Evolutionary conservation across 2,797 vertebrate species (phyloP), one percentile per base, ranked within the genome.

Genomic region (Todus mexicanus): DNA sequence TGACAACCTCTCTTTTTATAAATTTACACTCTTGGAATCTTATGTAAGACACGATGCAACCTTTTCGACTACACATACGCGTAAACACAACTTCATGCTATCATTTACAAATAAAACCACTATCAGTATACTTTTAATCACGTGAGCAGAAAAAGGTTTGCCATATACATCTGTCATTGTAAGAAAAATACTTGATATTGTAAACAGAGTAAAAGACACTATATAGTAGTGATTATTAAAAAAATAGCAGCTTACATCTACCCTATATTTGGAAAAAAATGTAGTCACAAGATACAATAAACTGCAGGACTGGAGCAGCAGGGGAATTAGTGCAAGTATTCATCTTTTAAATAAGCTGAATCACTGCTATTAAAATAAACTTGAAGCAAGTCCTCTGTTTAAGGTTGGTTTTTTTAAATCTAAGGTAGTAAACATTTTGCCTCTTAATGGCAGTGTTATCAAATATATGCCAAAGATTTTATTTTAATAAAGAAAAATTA

Each of bases 311-410:
- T 64, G 75, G 94, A 97, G 97, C 97, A 97, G 97, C 97, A 96
- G 96, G 96, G 96, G 95, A 89, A 95, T 97, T 97, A 97, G 97
- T 97, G 97, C 96, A 96, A 97, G 97, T 96, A 96, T 86, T 94
- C 80, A 84, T 96, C 93, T 96, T 95, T 97, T 95, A 94, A 83
- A 93, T 95, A 97, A 93, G 96, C 90, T 94, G 96, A 97, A 97
- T 96, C 91, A 94, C 96, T 97, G 96, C 94, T 97, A 96, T 96
- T 97, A 97, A 96, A 97, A 97, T 96, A 97, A 96, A 97, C 97
- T 97, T 98, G 97, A 98, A 98, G 97, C 98, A 98, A 98, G 97
- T 98, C 97, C 97, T 98, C 96, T 94, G 96, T 97, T 96, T 93
- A 97, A 96, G 95, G 74, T 96, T 89, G 95, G 37, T 40, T 85